These are phyloP conservation scores for Hirtodrosophila cameraria DNA, from an alignment of 2,888 invertebrate species.

Conservation along the genomic window DNA sequence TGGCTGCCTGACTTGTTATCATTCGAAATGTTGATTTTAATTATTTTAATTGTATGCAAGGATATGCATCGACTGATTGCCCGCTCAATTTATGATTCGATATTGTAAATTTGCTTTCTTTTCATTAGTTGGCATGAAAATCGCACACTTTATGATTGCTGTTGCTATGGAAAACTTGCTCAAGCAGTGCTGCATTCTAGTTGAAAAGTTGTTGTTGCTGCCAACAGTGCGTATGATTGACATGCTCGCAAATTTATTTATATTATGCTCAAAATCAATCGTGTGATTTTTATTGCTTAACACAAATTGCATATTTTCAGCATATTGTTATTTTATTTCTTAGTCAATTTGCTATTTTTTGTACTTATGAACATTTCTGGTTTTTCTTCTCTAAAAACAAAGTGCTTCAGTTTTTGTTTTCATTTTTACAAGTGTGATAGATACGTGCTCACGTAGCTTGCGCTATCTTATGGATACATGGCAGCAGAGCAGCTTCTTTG, in stretches of 20 bases:
- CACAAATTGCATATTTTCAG: conserved; percentile 11
- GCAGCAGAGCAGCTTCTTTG: conserved; percentile 12
- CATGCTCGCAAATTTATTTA: conserved; percentile 30
- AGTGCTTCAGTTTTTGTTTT: conserved; percentile 22
- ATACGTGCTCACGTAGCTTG: conserved; percentile 38
- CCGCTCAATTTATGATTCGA: conserved; percentile 2
- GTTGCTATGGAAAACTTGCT: conserved; percentile 19
- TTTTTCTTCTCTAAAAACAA: conserved; percentile 1
- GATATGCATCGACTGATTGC: conserved; percentile 3
- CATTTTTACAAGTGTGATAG: conserved; percentile 56
- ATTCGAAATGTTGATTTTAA: conserved; percentile 65
- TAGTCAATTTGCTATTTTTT: conserved; percentile 18
- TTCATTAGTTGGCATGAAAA: conserved; percentile 38
- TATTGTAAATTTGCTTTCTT: conserved; percentile 37
- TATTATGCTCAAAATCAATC: conserved; percentile 35
- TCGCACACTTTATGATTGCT: conserved; percentile 5
- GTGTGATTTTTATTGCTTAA: conserved; percentile 31
- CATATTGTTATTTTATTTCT: conserved; percentile 25
- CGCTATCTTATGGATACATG: conserved; percentile 32
- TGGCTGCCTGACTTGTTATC: conserved; percentile 42
- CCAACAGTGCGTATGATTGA: conserved; percentile 50
- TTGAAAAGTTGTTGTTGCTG: conserved; percentile 11
- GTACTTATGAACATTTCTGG: conserved; percentile 9
- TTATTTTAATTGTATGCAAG: conserved; percentile 57
- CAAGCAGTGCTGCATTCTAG: conserved; percentile 9